Percentiles rank a stretch among this genome's conserved stretches.
phyloP scores from a whole-genome alignment of 2,888 invertebrate species.

The Halocaridina rubra region DNA sequence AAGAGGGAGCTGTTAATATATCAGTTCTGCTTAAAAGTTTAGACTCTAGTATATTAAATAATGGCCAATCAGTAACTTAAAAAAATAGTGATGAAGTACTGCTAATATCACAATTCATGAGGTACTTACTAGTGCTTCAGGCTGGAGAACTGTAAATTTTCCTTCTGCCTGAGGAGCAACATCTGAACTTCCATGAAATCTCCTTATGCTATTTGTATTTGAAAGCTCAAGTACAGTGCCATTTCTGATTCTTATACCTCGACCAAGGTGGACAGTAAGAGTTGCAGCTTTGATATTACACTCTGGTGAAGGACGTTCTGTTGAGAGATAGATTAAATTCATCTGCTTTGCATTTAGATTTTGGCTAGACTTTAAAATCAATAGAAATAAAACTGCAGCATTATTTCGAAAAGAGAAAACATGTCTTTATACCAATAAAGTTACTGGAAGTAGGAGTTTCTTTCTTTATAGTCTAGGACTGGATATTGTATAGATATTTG shows the following conservation, averaged over 20 bases:
- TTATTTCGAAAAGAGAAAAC: too few relatives aligned
- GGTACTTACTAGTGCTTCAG: slow-evolving; percentile 6
- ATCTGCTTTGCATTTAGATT: too few relatives aligned
- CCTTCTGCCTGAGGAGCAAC: slow-evolving; percentile 34
- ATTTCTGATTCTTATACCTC: background rate
- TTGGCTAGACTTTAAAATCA: too few relatives aligned
- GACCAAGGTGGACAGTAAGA: slow-evolving; percentile 23
- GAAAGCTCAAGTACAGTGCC: slow-evolving; percentile 21
- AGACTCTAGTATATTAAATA: too few relatives aligned
- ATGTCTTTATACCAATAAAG: too few relatives aligned
- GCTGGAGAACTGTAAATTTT: slow-evolving; percentile 25
- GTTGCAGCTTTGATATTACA: slow-evolving; percentile 29
- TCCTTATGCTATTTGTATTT: background rate
- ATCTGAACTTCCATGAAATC: background rate
- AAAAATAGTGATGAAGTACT: too few relatives aligned
- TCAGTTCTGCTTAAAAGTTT: background rate
- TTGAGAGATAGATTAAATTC: background rate
- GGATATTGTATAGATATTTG: too few relatives aligned
- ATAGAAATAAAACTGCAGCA: too few relatives aligned
- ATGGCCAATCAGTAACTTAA: background rate
- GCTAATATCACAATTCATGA: background rate
- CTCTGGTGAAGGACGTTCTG: slow-evolving; percentile 6
- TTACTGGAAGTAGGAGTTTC: too few relatives aligned
- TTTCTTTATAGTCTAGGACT: too few relatives aligned
- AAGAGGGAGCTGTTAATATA: too few relatives aligned